These are phyloP conservation scores for Heliothis subflexa DNA, from an alignment of 1,140 invertebrate genomes.

Conservation along the genomic window DNA sequence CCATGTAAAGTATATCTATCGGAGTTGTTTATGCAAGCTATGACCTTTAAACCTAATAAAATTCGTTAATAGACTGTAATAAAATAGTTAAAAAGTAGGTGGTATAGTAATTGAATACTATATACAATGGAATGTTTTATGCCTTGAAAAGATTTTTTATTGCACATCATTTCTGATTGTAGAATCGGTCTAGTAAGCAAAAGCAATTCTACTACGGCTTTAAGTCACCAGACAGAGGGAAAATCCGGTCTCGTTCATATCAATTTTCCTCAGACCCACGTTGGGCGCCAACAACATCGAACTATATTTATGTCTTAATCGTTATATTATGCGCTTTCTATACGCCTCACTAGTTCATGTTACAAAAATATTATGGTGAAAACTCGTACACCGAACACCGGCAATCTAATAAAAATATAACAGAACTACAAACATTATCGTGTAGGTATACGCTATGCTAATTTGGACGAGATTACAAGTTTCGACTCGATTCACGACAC, in stretches of 20 bases:
- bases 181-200: slow-evolving; percentile 21
- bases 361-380: slow-evolving; percentile 43
- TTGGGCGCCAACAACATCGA: slow-evolving; percentile 44
- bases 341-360: slow-evolving; percentile 36
- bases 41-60: slow-evolving; percentile 24
- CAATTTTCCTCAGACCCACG: slow-evolving; percentile 8
- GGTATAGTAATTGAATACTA: slow-evolving; percentile 9
- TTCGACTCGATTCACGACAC: slow-evolving; percentile 22
- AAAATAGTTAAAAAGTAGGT: slow-evolving; percentile 31
- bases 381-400: slow-evolving; percentile 41
- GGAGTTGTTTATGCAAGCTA: too few relatives aligned
- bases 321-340: slow-evolving; percentile 4
- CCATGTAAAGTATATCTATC: too few relatives aligned
- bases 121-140: slow-evolving; percentile 33
- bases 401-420: slow-evolving; percentile 42
- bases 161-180: slow-evolving; percentile 6
- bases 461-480: slow-evolving; percentile 36
- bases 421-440: slow-evolving; percentile 12
- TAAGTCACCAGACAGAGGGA: neutral
- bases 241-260: slow-evolving; percentile 34
- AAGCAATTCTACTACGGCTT: slow-evolving; percentile 30
- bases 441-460: slow-evolving; percentile 28
- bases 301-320: slow-evolving; percentile 13
- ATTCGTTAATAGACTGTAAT: slow-evolving; percentile 30
- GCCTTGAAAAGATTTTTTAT: neutral